These are phyloP conservation scores for Caenorhabditis inopinata DNA, from an alignment of 1,140 invertebrate species.

Conservation along the genomic window DNA sequence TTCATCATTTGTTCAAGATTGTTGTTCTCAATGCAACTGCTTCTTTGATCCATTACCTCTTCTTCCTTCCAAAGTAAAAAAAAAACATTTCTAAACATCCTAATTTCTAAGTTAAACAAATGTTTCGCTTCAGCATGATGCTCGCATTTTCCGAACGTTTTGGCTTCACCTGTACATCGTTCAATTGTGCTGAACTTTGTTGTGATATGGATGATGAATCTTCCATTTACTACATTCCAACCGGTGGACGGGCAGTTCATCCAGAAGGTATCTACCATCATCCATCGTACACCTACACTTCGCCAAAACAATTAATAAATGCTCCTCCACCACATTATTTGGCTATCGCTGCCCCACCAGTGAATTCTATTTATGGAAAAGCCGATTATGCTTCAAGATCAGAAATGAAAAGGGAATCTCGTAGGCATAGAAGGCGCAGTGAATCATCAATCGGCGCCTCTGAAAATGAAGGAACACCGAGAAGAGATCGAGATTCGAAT, in stretches of 20 bases:
- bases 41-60: conserved; percentile 41
- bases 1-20: conserved; percentile 44
- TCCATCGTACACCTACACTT: conserved; percentile 41
- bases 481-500: not conserved
- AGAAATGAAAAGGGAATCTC: conserved; percentile 1
- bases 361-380: conserved; percentile 9
- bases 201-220: conserved; percentile 48
- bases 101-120: no score
- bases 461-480: conserved; percentile 11
- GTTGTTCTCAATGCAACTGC: conserved; percentile 40
- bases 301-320: not conserved
- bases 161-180: conserved; percentile 29
- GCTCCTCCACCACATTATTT: conserved; percentile 39
- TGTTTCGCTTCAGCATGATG: conserved; percentile 28
- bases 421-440: conserved; percentile 35
- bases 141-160: conserved; percentile 37
- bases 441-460: conserved; percentile 27
- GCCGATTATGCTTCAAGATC: conserved; percentile 7
- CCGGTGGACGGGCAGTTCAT: conserved; percentile 37
- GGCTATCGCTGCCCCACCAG: conserved; percentile 39
- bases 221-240: conserved; percentile 49
- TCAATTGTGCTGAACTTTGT: conserved; percentile 7
- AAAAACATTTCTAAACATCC: no score
- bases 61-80: conserved; percentile 47
- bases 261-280: conserved; percentile 39